Evolutionary conservation across 2,113 vertebrate species (phyloP).

Genomic region (Oxyruncus cristatus): DNA sequence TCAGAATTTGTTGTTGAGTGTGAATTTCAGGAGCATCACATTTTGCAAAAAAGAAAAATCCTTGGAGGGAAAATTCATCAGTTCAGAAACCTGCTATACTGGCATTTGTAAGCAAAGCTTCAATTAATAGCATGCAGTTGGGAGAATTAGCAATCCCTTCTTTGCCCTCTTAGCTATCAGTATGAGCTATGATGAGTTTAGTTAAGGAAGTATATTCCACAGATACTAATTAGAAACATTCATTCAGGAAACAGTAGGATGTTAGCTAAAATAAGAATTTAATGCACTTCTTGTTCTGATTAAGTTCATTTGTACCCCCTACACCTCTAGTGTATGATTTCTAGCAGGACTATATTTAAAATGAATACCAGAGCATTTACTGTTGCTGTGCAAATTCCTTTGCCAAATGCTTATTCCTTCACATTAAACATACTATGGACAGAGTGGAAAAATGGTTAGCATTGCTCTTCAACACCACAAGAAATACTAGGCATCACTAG

Average conservation of each 20-base stretch:
- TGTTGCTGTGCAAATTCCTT: background rate
- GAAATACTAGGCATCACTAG: background rate
- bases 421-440: background rate
- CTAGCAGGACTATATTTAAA: background rate
- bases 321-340: background rate
- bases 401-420: background rate
- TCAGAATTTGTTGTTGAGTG: background rate
- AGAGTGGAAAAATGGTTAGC: background rate
- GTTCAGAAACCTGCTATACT: background rate
- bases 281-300: background rate
- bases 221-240: background rate
- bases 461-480: background rate
- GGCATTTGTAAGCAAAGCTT: background rate
- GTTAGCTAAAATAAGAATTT: conserved; percentile 6
- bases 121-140: background rate
- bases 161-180: background rate
- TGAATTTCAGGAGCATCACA: background rate
- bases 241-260: background rate
- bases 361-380: background rate
- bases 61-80: background rate
- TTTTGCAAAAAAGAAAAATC: background rate
- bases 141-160: background rate
- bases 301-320: background rate
- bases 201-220: background rate
- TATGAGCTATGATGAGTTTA: background rate